phyloP scores from a whole-genome alignment of 2,797 vertebrate genomes.

The Sebastes minor region DNA sequence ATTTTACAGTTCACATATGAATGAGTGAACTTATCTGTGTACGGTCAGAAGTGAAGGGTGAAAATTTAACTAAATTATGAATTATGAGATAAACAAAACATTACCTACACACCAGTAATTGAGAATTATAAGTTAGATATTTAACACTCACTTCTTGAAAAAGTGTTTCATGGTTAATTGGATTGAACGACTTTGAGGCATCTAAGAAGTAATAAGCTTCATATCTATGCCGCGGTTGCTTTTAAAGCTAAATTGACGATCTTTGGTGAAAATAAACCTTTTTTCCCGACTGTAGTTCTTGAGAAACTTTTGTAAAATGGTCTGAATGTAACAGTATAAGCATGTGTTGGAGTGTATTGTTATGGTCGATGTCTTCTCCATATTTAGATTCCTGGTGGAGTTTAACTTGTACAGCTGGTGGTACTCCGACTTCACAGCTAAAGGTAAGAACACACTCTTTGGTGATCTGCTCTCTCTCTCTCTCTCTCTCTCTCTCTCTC shows the following conservation, averaged over 20 bases:
- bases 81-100: not conserved
- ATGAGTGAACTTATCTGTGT: not conserved
- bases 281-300: not conserved
- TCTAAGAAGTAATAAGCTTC: not conserved
- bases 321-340: not conserved
- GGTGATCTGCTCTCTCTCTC: not conserved
- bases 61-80: not conserved
- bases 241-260: not conserved
- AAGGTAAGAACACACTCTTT: slow-evolving; percentile 83
- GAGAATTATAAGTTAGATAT: not conserved
- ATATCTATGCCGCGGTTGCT: not conserved
- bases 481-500: too few species aligned
- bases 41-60: not conserved
- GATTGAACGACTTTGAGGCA: not conserved
- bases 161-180: not conserved
- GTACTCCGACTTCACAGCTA: slow-evolving; percentile 91
- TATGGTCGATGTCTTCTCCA: slow-evolving; percentile 4
- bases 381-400: slow-evolving; percentile 94
- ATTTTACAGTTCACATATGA: not conserved
- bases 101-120: not conserved
- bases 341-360: not conserved
- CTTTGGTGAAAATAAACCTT: not conserved
- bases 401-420: slow-evolving; percentile 99
- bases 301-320: not conserved
- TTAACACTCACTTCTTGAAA: not conserved